Evolutionary conservation across 2,113 vertebrate genomes (phyloP).

Genomic region (Ailuropoda melanoleuca): DNA sequence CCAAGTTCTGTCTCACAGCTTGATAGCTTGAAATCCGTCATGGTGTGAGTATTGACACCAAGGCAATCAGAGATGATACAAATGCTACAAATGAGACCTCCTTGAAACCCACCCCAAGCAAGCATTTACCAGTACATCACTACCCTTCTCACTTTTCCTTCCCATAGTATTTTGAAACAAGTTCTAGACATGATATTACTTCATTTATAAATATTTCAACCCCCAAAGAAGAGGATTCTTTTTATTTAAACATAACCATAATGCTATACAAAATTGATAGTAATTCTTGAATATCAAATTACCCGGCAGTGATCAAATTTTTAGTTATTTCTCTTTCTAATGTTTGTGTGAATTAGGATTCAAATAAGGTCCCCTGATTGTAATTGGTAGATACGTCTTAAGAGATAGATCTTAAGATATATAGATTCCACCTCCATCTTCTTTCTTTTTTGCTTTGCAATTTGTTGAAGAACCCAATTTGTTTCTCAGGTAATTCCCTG

Average conservation of each 20-base stretch:
- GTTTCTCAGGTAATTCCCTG: neutral
- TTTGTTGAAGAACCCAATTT: neutral
- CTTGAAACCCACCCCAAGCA: too few relatives aligned
- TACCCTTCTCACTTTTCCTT: neutral
- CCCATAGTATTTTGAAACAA: neutral
- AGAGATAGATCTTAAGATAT: neutral
- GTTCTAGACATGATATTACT: neutral
- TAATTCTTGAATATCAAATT: neutral
- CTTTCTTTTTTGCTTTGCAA: neutral
- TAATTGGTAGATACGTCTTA: neutral
- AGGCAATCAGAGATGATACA: neutral
- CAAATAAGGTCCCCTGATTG: neutral
- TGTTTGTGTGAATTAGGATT: neutral
- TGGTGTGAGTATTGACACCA: neutral
- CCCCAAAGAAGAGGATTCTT: neutral
- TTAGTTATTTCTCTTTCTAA: neutral
- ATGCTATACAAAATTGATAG: neutral
- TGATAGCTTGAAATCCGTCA: neutral
- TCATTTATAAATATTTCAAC: neutral
- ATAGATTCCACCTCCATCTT: neutral
- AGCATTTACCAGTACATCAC: neutral
- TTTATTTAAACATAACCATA: neutral
- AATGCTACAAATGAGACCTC: neutral
- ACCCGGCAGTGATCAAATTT: neutral
- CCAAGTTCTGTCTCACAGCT: neutral